Base-by-base conservation (phyloP, 2,888 invertebrate species). In the Elaeidobius kamerunicus region DNA sequence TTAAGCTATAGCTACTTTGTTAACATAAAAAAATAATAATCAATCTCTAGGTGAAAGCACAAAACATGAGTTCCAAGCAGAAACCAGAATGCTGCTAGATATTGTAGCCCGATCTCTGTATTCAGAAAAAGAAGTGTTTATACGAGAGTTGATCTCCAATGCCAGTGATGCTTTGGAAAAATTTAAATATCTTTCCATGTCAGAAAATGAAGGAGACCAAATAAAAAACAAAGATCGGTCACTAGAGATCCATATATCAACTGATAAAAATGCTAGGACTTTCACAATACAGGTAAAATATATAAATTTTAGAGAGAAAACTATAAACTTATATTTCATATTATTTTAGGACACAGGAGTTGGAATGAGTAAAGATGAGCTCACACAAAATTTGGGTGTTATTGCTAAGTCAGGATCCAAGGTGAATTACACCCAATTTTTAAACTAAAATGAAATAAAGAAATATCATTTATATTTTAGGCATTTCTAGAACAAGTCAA, bases 121-220 rank as follows among this genome's bases (percentile, higher is more conserved):
- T 74, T 97, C 97, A 0, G 96, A 98, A 65, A 96, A 95, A 74
- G 97, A 98, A 79, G 95, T 98, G 6, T 98, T 98, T 69, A 85
- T 98, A 9, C 81, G 97, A 60, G 97, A 98, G 72, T 75, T 98
- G 30, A 91, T 98, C 60, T 97, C 97, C 0, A 98, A 98, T 76
- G 90, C 95, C 0, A 96, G 94, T 72, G 97, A 98, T 81, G 97
- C 97, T 11, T 75, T 98, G 55, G 97, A 98, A 71, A 98, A 97
- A 72, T 84, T 96, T 60, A 78, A 95, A 1, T 95, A 94, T 66
- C 4, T 52, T 11, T 80, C 84, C 61, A 74, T 88, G 40, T 76
- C 79, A 3, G 74, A 78, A 2, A 77, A 80, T 17, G 67, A 68
- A 43, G 50, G 56, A 14, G 74, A 70, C 11, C 70, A 78, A 40